Evolutionary conservation across 1,140 invertebrate genomes (phyloP), one percentile per base, ranked within the genome.

Genomic region (Pogonomyrmex californicus): DNA sequence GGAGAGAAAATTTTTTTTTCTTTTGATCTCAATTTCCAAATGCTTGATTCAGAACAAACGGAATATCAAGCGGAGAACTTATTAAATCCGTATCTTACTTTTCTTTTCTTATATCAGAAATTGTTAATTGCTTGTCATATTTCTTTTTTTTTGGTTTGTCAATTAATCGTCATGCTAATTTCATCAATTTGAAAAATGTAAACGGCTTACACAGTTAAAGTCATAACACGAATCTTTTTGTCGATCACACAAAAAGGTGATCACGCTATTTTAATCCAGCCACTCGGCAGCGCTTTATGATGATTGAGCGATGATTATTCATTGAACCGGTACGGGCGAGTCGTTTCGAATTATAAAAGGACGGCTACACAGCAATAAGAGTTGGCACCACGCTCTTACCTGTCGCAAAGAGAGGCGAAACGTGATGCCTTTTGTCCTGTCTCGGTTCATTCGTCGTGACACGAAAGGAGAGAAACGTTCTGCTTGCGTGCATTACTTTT

Each of bases 231-330:
- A 23, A 12, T 81, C 30, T 81, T 54, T 9, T 70, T 58, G 23
- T 44, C 14, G 1, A 12, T 14, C 36, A 51, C 44, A 30, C 70
- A 33, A 70, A 70, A 70, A 38, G 14, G 17, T 38, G 23, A 1
- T 33, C 47, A 56, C 51, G 23, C 65, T 33, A 14, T 41, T 81
- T 81, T 70, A 56, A 81, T 81, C 36, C 70, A 41, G 41, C 71
- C 54, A 54, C n/a, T 79, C 82, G 38, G 60, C 65, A 66, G 23
- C 78, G 9, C 49, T 89, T 89, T 86, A 88, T 77, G 87, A 86
- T 86, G 82, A 89, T 88, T 70, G 87, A 81, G 75, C 82, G 77
- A 89, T 88, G 82, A 89, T 81, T 89, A 88, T 89, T 89, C 87
- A 58, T 86, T 63, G 87, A 86, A 75, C 30, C 51, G 68, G 44